These are phyloP conservation scores for Centroberyx gerrardi DNA, from an alignment of 2,797 vertebrate genomes.

Conservation along the genomic window DNA sequence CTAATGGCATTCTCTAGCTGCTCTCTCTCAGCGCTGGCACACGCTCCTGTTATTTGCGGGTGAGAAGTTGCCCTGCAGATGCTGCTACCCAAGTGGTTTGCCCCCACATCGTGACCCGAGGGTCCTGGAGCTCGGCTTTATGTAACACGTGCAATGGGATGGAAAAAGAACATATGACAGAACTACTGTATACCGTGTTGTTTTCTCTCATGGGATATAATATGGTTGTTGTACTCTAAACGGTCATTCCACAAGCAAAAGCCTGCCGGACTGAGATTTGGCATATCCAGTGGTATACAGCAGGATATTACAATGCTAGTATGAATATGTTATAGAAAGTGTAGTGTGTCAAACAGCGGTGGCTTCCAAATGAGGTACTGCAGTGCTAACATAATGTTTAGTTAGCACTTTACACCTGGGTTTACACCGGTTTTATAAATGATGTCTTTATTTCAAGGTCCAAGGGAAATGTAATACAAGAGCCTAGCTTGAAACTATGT, in stretches of 20 bases:
- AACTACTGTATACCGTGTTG: constrained; percentile 1
- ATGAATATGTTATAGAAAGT: constrained; percentile 10
- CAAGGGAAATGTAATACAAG: neutral
- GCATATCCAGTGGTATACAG: constrained; percentile 12
- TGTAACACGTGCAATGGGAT: constrained; percentile 46
- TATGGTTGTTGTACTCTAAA: constrained; percentile 17
- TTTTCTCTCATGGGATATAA: constrained; percentile 22
- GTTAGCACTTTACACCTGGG: constrained; percentile 46
- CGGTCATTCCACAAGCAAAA: neutral
- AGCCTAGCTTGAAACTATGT: constrained; percentile 10
- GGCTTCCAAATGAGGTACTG: constrained; percentile 23
- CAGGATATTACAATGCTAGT: constrained; percentile 8
- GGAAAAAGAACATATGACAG: constrained; percentile 54
- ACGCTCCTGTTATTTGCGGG: constrained; percentile 51
- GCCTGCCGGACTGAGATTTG: constrained; percentile 7
- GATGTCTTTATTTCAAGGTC: constrained; percentile 20
- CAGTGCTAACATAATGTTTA: constrained; percentile 31
- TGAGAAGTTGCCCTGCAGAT: constrained; percentile 59
- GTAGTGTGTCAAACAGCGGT: constrained; percentile 11
- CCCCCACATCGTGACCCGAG: constrained; percentile 43
- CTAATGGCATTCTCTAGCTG: constrained; percentile 25
- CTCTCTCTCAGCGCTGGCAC: constrained; percentile 18
- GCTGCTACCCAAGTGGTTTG: constrained; percentile 48
- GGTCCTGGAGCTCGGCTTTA: constrained; percentile 50
- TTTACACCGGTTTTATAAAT: constrained; percentile 36